These are phyloP conservation scores for Thunnus maccoyii DNA, from an alignment of 2,113 vertebrate genomes.

Conservation along the genomic window DNA sequence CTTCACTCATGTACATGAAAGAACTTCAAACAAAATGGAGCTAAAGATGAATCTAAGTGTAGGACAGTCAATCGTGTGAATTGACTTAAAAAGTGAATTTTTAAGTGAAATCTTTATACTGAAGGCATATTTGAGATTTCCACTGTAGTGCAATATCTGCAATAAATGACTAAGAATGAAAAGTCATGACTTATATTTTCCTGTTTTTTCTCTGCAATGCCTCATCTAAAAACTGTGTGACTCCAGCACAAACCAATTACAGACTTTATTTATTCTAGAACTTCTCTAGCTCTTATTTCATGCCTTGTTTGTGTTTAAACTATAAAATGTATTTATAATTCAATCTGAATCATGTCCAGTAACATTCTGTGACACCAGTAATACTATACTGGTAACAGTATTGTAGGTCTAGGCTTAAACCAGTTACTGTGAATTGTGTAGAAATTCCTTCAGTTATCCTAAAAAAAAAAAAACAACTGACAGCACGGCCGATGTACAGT, in stretches of 20 bases:
- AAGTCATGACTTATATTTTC: too few species aligned
- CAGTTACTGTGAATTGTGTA: neutral
- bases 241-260: conserved; percentile 27
- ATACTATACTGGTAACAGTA: neutral
- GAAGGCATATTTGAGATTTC: too few species aligned
- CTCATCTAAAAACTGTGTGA: neutral
- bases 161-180: neutral
- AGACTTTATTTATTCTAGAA: conserved; percentile 24
- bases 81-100: too few species aligned
- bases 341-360: conserved; percentile 4
- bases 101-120: too few species aligned
- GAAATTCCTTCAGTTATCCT: too few species aligned
- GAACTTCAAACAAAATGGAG: neutral
- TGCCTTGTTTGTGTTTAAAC: conserved; percentile 8
- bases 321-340: conserved; percentile 39
- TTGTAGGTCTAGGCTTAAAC: neutral
- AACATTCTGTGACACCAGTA: neutral
- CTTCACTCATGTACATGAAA: neutral
- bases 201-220: neutral
- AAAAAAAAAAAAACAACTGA: neutral
- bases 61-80: too few species aligned
- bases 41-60: too few species aligned
- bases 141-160: neutral
- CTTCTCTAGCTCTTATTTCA: conserved; percentile 16
- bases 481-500: neutral